phyloP scores from a whole-genome alignment of 2,888 invertebrate genomes.

The Subacronicta megacephala region DNA sequence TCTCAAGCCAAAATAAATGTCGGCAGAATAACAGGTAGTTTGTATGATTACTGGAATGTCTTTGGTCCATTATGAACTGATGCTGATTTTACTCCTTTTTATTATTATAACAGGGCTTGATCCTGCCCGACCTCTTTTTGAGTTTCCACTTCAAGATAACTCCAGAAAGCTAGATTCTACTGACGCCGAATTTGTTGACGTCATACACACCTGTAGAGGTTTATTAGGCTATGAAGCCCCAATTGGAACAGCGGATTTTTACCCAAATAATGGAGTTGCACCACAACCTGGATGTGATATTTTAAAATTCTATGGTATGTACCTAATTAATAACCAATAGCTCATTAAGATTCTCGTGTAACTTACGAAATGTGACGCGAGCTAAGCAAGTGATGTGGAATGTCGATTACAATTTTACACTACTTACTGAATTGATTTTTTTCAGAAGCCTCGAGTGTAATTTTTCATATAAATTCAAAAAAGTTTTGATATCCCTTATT shows the following conservation, averaged over 20 bases:
- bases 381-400: too few species aligned
- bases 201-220: conserved; percentile 92
- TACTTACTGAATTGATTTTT: too few species aligned
- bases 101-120: conserved; percentile 90
- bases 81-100: not conserved
- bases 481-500: too few species aligned
- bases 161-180: conserved; percentile 86
- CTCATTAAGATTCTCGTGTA: too few species aligned
- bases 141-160: conserved; percentile 86
- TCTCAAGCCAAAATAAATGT: conserved; percentile 54
- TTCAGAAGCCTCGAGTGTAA: too few species aligned
- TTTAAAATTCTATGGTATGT: conserved; percentile 66
- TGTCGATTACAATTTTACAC: too few species aligned
- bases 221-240: conserved; percentile 90
- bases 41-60: not conserved
- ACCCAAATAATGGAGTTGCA: conserved; percentile 91
- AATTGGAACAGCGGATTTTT: conserved; percentile 92
- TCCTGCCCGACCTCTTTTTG: conserved; percentile 92
- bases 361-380: too few species aligned
- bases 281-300: conserved; percentile 91
- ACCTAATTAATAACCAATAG: not conserved
- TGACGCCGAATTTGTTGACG: conserved; percentile 91
- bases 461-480: too few species aligned
- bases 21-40: conserved; percentile 68
- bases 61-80: not conserved